Evolutionary conservation across 2,113 vertebrate species (phyloP), one percentile per base, ranked within the genome.

Genomic region (Neomonachus schauinslandi): DNA sequence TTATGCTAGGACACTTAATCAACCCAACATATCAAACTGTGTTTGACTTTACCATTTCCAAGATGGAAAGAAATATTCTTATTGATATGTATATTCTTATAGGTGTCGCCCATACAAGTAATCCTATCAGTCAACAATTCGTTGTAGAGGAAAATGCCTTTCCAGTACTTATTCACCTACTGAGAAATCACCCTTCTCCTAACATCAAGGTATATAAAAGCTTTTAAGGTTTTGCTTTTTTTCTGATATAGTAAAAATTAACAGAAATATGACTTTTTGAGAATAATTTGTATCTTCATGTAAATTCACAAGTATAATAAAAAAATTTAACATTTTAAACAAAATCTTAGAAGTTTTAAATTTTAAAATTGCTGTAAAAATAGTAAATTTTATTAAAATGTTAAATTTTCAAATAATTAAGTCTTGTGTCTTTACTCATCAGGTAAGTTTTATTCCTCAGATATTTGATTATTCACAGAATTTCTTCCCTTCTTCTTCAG

Each of bases 21-120:
- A 85, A 55, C 15, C 53, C n/a, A 71, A 83, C 65, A 84, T 63
- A 79, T n/a, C 49, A 95, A 97, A 1, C 21, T 77, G 49, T 49
- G 8, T 69, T 77, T 94, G 53, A 85, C 22, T 81, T 94, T 71
- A 69, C 6, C 39, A 61, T 80, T 95, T 89, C 80, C 15, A 84
- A 93, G 5, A 61, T 55, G 39, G 33, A 57, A 76, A 85, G 76
- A 65, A 26, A 72, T 5, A 53, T n/a, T 46, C 11, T 96, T 16
- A 80, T 0, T 94, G 86, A 67, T 16, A 42, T 57, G 53, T 97
- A 88, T 2, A 71, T 94, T 85, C 46, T 97, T 97, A 67, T 92
- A 99, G 99, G 99, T 97, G 98, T 99, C 3, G 99, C 99, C 21
- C 98, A 98, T 63, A 98, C 97, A 26, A 98, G 96, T 95, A 99